phyloP scores from a whole-genome alignment of 2,797 vertebrate genomes.

The Heteromormyrus szaboi region DNA sequence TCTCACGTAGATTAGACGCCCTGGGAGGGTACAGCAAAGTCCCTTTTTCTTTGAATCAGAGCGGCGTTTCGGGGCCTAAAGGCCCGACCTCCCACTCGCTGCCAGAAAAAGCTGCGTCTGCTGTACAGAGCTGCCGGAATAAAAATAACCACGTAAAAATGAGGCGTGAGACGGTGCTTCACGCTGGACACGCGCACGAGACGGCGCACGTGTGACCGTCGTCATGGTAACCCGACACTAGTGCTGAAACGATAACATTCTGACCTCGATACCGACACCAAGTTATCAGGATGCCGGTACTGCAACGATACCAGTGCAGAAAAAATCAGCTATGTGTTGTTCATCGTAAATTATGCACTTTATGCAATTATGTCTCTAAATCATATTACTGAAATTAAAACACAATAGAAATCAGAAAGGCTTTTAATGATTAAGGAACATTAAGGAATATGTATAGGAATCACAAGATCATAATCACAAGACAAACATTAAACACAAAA shows the following conservation, averaged over 20 bases:
- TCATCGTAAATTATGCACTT: background rate
- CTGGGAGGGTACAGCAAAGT: background rate
- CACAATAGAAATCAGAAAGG: background rate
- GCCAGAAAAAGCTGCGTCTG: background rate
- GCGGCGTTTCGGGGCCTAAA: background rate
- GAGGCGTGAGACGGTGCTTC: background rate
- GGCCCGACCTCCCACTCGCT: background rate
- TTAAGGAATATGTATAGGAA: background rate
- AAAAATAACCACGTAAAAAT: background rate
- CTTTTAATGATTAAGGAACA: background rate
- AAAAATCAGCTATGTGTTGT: background rate
- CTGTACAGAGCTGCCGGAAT: background rate
- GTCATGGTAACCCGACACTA: background rate
- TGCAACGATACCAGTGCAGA: background rate
- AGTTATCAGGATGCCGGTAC: background rate
- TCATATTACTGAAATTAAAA: background rate
- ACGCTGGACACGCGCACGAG: background rate
- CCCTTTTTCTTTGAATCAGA: background rate
- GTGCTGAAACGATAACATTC: background rate
- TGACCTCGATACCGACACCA: background rate
- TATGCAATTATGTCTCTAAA: background rate
- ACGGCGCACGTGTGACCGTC: background rate
- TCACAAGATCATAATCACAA: background rate
- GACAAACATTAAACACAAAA: background rate
- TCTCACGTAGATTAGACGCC: background rate